Evolutionary conservation across 2,888 invertebrate genomes (phyloP).

Genomic region (Globia sparganii): DNA sequence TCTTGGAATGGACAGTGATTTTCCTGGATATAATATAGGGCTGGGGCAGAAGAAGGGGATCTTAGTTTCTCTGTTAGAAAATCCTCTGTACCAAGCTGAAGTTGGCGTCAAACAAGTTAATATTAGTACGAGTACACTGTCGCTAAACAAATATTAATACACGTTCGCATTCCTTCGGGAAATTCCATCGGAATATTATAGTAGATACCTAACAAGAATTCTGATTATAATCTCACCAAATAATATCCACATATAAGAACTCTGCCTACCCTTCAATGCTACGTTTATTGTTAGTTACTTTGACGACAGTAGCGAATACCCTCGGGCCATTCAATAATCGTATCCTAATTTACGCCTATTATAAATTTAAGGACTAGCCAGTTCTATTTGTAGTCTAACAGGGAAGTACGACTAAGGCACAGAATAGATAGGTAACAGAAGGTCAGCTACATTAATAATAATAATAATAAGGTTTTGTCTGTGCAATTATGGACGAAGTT

Average conservation of each 20-base stretch:
- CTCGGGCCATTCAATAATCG: slow-evolving; percentile 41
- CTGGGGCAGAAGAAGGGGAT: too few relatives aligned
- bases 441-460: too few relatives aligned
- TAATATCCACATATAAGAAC: neutral
- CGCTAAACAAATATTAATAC: slow-evolving; percentile 14
- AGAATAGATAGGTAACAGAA: neutral
- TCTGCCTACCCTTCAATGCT: neutral
- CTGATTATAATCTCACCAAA: slow-evolving; percentile 1
- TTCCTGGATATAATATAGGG: too few relatives aligned
- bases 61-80: neutral
- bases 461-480: too few relatives aligned
- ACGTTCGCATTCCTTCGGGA: neutral
- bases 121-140: neutral
- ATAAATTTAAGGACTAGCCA: slow-evolving; percentile 56
- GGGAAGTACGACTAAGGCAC: slow-evolving; percentile 40
- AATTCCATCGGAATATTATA: slow-evolving; percentile 13
- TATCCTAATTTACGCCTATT: slow-evolving; percentile 39
- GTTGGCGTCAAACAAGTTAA: neutral
- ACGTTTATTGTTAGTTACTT: slow-evolving; percentile 33
- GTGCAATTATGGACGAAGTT: too few relatives aligned
- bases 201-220: neutral
- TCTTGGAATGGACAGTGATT: too few relatives aligned
- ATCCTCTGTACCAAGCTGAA: neutral
- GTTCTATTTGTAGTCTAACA: slow-evolving; percentile 43
- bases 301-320: slow-evolving; percentile 1